Conservation (phyloP, 2,888 invertebrate species). For the Drosophila tanythrix region DNA sequence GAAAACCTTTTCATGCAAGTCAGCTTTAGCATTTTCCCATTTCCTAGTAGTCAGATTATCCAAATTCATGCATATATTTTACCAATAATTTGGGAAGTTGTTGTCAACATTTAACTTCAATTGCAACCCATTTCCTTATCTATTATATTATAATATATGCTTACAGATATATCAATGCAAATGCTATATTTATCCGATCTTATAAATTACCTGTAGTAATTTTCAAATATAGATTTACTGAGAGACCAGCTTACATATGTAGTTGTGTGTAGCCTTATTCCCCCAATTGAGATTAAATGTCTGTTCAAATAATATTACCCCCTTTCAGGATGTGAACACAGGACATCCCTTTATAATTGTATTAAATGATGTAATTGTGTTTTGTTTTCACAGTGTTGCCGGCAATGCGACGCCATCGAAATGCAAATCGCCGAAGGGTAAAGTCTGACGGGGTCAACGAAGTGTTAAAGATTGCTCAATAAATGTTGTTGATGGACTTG, state of each 20-base stretch:
- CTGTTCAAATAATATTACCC: background rate
- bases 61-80: no score
- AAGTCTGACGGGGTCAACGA: slow-evolving; percentile 85
- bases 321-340: background rate
- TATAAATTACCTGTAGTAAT: background rate
- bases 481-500: slow-evolving; percentile 71
- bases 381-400: slow-evolving; percentile 28
- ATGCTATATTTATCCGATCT: background rate
- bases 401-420: slow-evolving; percentile 82
- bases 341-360: background rate
- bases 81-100: no score
- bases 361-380: background rate
- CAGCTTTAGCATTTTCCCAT: background rate
- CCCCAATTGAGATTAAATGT: background rate
- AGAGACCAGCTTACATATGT: background rate
- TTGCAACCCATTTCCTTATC: no score
- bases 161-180: background rate
- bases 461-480: slow-evolving; percentile 85
- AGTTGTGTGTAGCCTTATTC: background rate
- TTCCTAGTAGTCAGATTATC: background rate
- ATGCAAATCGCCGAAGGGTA: slow-evolving; percentile 83
- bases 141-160: no score
- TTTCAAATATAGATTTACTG: background rate
- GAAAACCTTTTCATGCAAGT: background rate
- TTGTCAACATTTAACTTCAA: no score